These are phyloP conservation scores for Plotosus lineatus DNA, from an alignment of 2,113 vertebrate genomes.

Conservation along the genomic window DNA sequence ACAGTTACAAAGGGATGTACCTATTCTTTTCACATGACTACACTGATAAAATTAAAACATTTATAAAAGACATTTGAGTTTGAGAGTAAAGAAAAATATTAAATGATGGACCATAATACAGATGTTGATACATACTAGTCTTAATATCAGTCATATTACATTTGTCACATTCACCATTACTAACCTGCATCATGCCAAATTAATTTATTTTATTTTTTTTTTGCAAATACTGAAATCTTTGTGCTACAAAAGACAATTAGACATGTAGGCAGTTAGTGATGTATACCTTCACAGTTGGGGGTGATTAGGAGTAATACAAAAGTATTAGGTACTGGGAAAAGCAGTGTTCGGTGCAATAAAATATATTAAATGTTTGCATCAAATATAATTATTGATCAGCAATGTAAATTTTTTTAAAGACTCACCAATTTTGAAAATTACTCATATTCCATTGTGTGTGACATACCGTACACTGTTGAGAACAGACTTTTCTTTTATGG, in stretches of 20 bases:
- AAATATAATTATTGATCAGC: not conserved
- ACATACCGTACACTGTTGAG: slow-evolving; percentile 90
- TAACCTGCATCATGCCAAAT: not conserved
- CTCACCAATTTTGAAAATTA: too few species aligned
- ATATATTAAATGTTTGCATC: not conserved
- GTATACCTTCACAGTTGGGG: not conserved
- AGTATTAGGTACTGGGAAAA: not conserved
- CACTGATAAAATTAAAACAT: too few species aligned
- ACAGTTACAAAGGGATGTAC: too few species aligned
- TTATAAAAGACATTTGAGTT: too few species aligned
- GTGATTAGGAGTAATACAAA: not conserved
- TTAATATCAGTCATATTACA: too few species aligned
- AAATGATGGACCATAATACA: too few species aligned
- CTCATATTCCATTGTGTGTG: too few species aligned
- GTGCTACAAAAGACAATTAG: not conserved
- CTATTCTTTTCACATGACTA: too few species aligned
- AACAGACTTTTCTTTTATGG: slow-evolving; percentile 89
- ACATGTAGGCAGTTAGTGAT: not conserved
- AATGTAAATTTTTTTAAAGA: too few species aligned
- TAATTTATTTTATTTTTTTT: too few species aligned
- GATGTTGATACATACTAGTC: too few species aligned
- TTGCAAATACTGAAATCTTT: not conserved
- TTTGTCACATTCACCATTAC: not conserved
- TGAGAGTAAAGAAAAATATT: too few species aligned
- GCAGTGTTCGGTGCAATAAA: not conserved